Conservation (phyloP, 1,140 invertebrate species). For the Drosophila gunungcola region DNA sequence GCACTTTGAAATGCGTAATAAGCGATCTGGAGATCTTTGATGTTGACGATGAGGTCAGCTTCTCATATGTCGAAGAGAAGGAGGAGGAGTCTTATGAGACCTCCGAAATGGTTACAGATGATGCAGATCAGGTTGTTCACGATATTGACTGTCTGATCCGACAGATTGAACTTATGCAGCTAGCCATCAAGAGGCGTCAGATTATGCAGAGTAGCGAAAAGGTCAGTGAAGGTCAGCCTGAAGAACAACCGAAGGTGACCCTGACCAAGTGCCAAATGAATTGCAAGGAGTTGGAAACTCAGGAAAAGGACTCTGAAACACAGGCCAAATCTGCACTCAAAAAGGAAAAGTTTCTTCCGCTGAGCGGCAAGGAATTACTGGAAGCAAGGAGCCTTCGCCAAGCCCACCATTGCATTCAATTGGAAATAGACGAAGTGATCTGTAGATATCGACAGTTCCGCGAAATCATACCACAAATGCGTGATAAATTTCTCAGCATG, state of each 20-base stretch:
- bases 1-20: constrained; percentile 22
- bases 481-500: background rate
- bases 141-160: constrained; percentile 53
- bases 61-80: constrained; percentile 24
- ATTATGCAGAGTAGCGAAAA: too few relatives aligned
- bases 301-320: background rate
- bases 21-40: constrained; percentile 53
- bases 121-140: constrained; percentile 16
- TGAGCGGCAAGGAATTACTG: constrained; percentile 29
- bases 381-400: constrained; percentile 30
- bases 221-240: background rate
- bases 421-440: constrained; percentile 43
- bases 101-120: constrained; percentile 32
- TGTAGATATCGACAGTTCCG: constrained; percentile 27
- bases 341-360: background rate
- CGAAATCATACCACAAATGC: background rate
- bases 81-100: constrained; percentile 16
- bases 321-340: background rate
- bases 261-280: background rate
- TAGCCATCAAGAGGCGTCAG: constrained; percentile 29
- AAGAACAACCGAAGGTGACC: background rate
- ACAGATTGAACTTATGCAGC: constrained; percentile 53
- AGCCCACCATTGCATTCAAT: constrained; percentile 39
- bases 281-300: background rate
- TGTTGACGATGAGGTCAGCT: constrained; percentile 51